A percentile compares a stretch with the other conserved stretches of the same genome.
These are phyloP conservation scores for Petrocephalus microphthalmus DNA, from an alignment of 2,113 vertebrate species.

Conservation along the genomic window DNA sequence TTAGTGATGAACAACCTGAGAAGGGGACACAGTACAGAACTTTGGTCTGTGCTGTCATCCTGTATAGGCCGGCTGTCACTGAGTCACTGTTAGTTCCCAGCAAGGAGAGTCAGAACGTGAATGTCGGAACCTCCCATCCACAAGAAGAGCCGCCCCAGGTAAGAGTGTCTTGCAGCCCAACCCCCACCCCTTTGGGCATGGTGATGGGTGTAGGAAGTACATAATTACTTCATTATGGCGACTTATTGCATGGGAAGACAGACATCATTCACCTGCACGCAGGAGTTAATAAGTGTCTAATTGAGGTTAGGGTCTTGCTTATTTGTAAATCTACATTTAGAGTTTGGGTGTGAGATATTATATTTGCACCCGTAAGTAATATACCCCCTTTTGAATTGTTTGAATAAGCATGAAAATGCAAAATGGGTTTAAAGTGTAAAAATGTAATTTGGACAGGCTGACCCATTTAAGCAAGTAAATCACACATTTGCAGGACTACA, in stretches of 20 bases:
- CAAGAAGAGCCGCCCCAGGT: not conserved
- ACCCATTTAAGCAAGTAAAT: not conserved
- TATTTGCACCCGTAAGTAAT: not conserved
- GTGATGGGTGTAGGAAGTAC: not conserved
- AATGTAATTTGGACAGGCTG: not conserved
- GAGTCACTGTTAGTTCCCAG: not conserved
- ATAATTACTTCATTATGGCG: conserved; percentile 4
- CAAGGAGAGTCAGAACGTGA: not conserved
- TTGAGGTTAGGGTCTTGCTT: conserved; percentile 8
- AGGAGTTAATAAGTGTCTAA: conserved; percentile 6
- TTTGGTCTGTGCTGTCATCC: not conserved
- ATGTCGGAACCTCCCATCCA: not conserved
- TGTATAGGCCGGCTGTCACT: not conserved
- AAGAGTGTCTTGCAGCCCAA: not conserved
- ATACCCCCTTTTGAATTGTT: not conserved
- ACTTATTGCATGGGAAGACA: not conserved
- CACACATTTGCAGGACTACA: conserved; percentile 4
- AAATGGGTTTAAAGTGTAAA: conserved; percentile 8
- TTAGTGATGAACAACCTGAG: not conserved
- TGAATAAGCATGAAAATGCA: conserved; percentile 4
- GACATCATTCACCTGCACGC: not conserved
- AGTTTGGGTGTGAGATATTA: not conserved
- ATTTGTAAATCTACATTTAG: conserved; percentile 10
- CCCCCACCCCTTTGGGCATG: not conserved
- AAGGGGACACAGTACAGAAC: not conserved